phyloP scores from a whole-genome alignment of 2,797 vertebrate genomes.

The Peromyscus eremicus region DNA sequence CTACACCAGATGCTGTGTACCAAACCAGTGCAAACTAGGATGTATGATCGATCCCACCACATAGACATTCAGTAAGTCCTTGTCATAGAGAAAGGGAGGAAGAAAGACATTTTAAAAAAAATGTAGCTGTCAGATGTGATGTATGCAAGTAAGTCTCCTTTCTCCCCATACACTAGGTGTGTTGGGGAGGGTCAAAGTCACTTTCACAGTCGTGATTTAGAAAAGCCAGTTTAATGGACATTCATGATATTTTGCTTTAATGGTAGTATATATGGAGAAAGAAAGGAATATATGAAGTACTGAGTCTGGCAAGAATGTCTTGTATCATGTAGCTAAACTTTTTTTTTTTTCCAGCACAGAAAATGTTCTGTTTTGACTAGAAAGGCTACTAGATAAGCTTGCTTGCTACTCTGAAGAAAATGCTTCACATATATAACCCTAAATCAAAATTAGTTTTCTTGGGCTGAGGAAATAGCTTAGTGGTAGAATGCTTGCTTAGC shows the following conservation, averaged over 20 bases:
- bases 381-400: not conserved
- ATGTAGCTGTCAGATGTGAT: not conserved
- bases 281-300: not conserved
- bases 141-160: not conserved
- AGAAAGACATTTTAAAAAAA: not conserved
- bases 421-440: no score
- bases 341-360: not conserved
- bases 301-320: not conserved
- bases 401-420: no score
- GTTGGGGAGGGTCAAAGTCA: not conserved
- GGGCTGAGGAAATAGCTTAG: not conserved
- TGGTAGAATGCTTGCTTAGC: not conserved
- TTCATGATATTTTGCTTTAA: not conserved
- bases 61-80: not conserved
- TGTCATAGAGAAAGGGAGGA: not conserved
- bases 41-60: not conserved
- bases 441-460: not conserved
- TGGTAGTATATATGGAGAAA: not conserved
- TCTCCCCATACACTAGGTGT: not conserved
- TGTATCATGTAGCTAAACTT: not conserved
- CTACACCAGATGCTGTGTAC: not conserved
- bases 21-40: not conserved
- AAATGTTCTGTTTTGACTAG: not conserved
- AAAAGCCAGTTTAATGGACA: not conserved
- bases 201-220: not conserved